Evolutionary conservation across 2,113 vertebrate genomes (phyloP).

Genomic region (Stegastes partitus): DNA sequence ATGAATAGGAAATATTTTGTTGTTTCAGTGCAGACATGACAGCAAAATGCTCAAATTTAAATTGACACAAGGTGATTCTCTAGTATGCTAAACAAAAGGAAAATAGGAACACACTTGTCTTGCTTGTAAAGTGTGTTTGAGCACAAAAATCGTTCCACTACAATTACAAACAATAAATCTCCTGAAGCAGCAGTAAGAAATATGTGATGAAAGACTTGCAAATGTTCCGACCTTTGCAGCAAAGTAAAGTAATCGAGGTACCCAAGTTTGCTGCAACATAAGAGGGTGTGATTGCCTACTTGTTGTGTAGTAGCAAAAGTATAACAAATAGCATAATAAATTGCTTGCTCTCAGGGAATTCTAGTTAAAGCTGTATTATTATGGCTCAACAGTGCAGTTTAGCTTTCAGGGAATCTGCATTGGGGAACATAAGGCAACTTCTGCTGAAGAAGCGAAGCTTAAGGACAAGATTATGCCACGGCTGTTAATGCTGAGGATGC

Average conservation of each 20-base stretch:
- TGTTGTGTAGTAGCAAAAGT: constrained; percentile 50
- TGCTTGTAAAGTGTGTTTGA: neutral
- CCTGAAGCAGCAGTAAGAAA: constrained; percentile 6
- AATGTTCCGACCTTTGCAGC: constrained; percentile 21
- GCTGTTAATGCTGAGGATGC: constrained; percentile 55
- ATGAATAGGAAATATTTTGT: no score
- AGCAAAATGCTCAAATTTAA: no score
- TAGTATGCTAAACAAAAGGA: neutral
- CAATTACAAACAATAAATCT: constrained; percentile 24
- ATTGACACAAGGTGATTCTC: neutral
- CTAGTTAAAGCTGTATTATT: constrained; percentile 55
- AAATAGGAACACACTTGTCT: neutral
- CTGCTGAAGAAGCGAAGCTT: constrained; percentile 56
- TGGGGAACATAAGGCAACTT: constrained; percentile 47
- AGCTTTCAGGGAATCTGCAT: constrained; percentile 48
- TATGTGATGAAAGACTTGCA: neutral
- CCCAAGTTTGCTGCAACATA: constrained; percentile 31
- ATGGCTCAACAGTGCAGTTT: constrained; percentile 48
- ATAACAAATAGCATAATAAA: constrained; percentile 55
- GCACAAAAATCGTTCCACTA: neutral
- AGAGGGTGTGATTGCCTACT: constrained; percentile 31
- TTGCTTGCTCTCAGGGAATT: constrained; percentile 40
- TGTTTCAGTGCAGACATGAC: no score
- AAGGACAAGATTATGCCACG: constrained; percentile 51
- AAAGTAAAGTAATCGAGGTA: constrained; percentile 29